Percentiles rank a stretch among this genome's conserved stretches.
These are phyloP conservation scores for Anhinga rufa DNA, from an alignment of 2,113 vertebrate species.

Conservation along the genomic window DNA sequence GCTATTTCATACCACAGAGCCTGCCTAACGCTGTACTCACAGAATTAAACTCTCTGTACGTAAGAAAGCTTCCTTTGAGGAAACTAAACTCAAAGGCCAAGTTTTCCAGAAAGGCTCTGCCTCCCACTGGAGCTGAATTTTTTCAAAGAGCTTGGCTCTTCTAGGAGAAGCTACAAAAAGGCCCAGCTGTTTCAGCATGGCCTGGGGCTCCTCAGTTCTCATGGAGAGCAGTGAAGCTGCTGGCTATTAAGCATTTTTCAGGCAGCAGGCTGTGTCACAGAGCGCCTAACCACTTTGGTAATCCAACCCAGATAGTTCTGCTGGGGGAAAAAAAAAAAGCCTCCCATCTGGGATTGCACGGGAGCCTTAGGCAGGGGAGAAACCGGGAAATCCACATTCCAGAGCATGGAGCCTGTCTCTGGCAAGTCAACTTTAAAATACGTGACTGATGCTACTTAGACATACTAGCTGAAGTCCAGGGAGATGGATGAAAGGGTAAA, in stretches of 20 bases:
- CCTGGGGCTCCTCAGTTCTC: background rate
- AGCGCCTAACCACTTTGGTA: background rate
- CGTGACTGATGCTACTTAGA: background rate
- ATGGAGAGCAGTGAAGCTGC: background rate
- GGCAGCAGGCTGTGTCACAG: background rate
- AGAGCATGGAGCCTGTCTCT: background rate
- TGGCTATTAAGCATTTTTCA: background rate
- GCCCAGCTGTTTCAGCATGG: background rate
- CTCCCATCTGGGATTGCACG: background rate
- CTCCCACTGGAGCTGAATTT: background rate
- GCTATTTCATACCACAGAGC: background rate
- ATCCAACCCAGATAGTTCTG: background rate
- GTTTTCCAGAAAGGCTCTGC: background rate
- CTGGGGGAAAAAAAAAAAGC: background rate
- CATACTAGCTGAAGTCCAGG: background rate
- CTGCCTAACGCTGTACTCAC: background rate
- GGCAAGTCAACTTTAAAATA: background rate
- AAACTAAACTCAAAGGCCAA: background rate
- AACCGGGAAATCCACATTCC: constrained; percentile 39
- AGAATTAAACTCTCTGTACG: fast-evolving
- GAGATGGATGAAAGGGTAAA: constrained; percentile 43
- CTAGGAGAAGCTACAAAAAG: background rate
- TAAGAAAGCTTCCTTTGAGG: background rate
- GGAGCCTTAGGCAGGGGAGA: background rate
- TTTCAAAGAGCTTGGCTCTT: background rate